phyloP scores from a whole-genome alignment of 2,888 invertebrate genomes.

The Frankliniella fusca region DNA sequence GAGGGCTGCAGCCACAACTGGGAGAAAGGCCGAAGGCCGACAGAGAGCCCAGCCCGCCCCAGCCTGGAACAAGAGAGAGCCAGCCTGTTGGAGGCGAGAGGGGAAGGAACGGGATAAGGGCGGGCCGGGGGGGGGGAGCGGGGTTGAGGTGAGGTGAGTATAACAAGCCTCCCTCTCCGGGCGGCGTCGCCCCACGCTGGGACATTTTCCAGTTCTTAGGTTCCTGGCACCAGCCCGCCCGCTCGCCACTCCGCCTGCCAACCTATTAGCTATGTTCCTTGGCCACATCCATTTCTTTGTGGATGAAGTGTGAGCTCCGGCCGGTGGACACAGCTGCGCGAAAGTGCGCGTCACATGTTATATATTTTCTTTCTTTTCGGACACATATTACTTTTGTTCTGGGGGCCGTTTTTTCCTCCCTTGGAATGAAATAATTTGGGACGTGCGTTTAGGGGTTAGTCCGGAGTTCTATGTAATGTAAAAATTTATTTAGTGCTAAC shows the following conservation, averaged over 20 bases:
- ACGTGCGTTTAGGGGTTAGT: neutral
- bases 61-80: neutral
- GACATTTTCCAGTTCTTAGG: constrained; percentile 23
- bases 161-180: too few relatives aligned
- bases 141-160: too few relatives aligned
- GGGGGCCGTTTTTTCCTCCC: neutral
- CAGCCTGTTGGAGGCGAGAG: neutral
- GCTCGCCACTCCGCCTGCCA: neutral
- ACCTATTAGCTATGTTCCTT: constrained; percentile 8
- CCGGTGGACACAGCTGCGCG: neutral
- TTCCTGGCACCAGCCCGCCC: neutral
- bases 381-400: neutral
- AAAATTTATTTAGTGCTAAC: too few relatives aligned
- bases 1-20: neutral
- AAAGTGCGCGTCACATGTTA: too few relatives aligned
- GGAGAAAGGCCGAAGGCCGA: too few relatives aligned
- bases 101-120: neutral
- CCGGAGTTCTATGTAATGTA: too few relatives aligned
- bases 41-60: neutral
- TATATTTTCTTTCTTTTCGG: neutral
- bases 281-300: neutral
- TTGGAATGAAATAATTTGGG: neutral
- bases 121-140: too few relatives aligned
- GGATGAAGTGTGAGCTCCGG: neutral
- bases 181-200: neutral